These are phyloP conservation scores for Tonatia bakeri DNA, from an alignment of 2,113 vertebrate genomes.

Conservation along the genomic window DNA sequence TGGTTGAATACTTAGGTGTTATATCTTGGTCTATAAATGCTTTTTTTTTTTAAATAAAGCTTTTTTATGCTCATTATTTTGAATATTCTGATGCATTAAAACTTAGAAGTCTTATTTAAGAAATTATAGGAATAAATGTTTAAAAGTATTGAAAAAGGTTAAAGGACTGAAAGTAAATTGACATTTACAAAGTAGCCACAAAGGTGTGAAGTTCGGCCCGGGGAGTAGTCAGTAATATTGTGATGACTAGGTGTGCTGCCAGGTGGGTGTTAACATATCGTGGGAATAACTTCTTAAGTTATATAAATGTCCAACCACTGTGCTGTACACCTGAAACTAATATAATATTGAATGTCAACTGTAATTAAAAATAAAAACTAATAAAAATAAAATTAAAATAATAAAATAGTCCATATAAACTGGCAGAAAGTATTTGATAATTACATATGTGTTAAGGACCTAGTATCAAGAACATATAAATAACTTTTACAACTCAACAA, in stretches of 20 bases:
- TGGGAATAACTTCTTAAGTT: not conserved
- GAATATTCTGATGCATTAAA: not conserved
- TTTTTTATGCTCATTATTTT: not conserved
- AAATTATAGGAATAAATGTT: not conserved
- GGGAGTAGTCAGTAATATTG: not conserved
- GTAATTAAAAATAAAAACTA: not conserved
- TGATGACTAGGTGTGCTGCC: not conserved
- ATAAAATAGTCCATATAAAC: not conserved
- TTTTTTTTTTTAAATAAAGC: not conserved
- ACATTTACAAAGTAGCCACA: not conserved
- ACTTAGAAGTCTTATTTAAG: not conserved
- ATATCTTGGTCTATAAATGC: not conserved
- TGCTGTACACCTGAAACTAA: not conserved
- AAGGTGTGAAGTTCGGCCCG: no score
- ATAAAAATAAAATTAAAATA: not conserved
- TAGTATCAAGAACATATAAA: not conserved
- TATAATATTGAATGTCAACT: not conserved
- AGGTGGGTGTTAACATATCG: not conserved
- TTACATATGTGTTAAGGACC: not conserved
- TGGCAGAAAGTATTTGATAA: not conserved
- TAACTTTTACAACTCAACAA: not conserved
- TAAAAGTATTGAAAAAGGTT: not conserved
- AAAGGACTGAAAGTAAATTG: not conserved
- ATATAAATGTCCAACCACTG: not conserved
- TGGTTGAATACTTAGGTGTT: not conserved